Conservation (phyloP, 1,140 invertebrate species). For the Plutomurus gul region DNA sequence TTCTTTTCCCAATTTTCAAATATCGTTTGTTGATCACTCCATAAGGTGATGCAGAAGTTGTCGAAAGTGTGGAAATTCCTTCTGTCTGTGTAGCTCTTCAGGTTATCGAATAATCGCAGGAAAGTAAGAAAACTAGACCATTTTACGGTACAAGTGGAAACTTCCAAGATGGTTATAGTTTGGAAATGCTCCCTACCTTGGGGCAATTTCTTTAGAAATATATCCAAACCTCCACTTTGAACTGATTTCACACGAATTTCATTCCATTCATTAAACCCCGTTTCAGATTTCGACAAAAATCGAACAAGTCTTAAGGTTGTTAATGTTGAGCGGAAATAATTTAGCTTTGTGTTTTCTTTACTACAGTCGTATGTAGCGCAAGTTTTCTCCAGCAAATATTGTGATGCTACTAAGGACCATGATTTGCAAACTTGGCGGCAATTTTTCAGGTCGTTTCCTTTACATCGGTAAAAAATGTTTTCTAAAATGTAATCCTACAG, state of each 20-base stretch:
- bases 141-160: not conserved
- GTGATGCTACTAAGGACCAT: not conserved
- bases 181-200: not conserved
- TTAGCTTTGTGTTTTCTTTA: not conserved
- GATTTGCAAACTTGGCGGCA: conserved; percentile 2
- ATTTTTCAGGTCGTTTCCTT: not conserved
- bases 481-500: not conserved
- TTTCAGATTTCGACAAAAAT: not conserved
- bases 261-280: not conserved
- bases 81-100: not conserved
- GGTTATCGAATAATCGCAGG: not conserved
- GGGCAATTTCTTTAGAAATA: not conserved
- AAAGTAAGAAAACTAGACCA: no score
- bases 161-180: not conserved
- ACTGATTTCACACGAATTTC: not conserved
- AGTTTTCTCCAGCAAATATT: not conserved
- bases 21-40: not conserved
- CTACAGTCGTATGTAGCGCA: not conserved
- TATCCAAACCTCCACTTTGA: not conserved
- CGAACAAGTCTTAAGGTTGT: not conserved
- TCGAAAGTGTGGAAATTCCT: not conserved
- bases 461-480: not conserved
- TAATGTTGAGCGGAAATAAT: not conserved
- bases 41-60: no score
- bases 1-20: not conserved